Base-by-base conservation (phyloP, 2,797 vertebrate species). In the Epinephelus awoara region DNA sequence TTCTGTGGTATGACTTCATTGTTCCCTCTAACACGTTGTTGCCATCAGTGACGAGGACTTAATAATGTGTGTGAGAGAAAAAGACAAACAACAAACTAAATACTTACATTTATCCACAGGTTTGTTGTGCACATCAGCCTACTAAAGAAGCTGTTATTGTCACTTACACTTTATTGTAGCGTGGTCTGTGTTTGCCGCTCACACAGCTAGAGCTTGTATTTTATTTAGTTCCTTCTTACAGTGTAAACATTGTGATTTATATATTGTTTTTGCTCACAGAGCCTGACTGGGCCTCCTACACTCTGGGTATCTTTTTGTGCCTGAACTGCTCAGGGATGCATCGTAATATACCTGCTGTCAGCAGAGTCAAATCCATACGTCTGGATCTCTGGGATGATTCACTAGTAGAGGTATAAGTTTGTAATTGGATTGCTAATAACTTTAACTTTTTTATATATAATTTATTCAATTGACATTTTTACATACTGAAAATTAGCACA, bases 241-340 rank as follows among this genome's bases (percentile, higher is more conserved):
- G 9, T 75, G 50, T 69, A 21, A 79, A 67, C 12, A 15, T 17
- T 73, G 51, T 64, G n/a, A 13, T 13, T 6, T n/a, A 6, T 27
- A 18, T 51, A 51, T 19, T 10, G 2, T 10, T 64, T 65, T 83
- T 84, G 15, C 46, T n/a, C 69, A 67, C 93, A 98, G 97, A 96
- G 52, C 96, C 97, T 2, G 96, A 97, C 75, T 98, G 97, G 97
- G 96, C 96, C 54, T 98, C 97, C 10, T 98, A 96, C 91, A 97
- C 94, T 58, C 93, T 98, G 15, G 97, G 97, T 2, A 83, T 97
- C 77, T 98, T 98, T 82, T 93, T 98, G 83, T 98, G 97, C 80
- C 91, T 98, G 78, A 95, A 96, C 89, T 98, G 97, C 79, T 97
- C 96, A 0, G 97, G 97, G 25, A 93, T 97, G 67, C 97, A 98